Evolutionary conservation across 2,888 invertebrate species (phyloP).

Genomic region (Strigamia maritima): DNA sequence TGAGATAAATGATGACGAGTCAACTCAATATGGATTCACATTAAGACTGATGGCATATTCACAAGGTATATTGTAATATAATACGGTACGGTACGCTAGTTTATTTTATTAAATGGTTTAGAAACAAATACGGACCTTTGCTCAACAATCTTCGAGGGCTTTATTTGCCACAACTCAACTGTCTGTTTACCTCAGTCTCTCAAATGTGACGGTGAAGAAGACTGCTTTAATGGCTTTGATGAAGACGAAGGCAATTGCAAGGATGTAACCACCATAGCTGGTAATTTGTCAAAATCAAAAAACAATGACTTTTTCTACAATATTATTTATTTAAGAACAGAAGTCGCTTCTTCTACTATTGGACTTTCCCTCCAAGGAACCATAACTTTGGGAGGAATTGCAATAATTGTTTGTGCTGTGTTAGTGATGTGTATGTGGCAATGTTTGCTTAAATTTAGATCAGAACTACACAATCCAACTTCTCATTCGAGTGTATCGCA

Average conservation of each 20-base stretch:
- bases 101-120: not conserved
- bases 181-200: not conserved
- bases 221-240: not conserved
- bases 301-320: not conserved
- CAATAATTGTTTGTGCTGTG: slow-evolving; percentile 18
- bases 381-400: not conserved
- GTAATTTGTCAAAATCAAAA: not conserved
- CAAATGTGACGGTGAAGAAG: not conserved
- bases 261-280: not conserved
- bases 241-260: not conserved
- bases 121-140: not conserved
- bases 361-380: not conserved
- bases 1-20: not conserved
- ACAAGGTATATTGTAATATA: not conserved
- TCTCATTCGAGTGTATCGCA: not conserved
- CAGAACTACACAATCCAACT: not conserved
- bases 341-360: not conserved
- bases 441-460: not conserved
- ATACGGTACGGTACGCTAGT: too few species aligned
- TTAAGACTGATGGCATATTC: not conserved
- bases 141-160: not conserved
- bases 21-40: not conserved
- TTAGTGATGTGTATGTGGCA: slow-evolving; percentile 9
- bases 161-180: not conserved
- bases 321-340: not conserved